Percentiles rank a stretch among this genome's conserved stretches.
phyloP scores from a whole-genome alignment of 2,797 vertebrate species.

The Cephalopachus bancanus region DNA sequence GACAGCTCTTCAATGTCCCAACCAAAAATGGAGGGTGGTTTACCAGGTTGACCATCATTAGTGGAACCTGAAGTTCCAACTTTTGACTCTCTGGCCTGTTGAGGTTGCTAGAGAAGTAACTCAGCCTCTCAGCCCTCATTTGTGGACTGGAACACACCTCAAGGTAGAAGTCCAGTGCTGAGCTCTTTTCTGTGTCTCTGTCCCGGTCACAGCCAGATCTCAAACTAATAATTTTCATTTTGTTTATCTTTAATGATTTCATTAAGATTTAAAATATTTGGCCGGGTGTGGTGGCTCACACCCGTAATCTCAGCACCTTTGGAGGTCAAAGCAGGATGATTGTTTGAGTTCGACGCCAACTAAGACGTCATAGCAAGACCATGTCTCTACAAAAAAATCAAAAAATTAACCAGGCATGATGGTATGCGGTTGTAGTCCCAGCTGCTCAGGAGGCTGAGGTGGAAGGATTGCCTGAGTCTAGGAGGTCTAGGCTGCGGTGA shows the following conservation, averaged over 20 bases:
- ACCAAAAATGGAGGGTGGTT: background rate
- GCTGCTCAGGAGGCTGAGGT: background rate
- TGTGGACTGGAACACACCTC: fast-evolving
- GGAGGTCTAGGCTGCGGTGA: background rate
- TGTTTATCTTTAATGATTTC: background rate
- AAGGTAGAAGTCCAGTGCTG: background rate
- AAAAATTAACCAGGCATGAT: background rate
- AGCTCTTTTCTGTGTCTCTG: background rate
- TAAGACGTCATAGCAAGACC: background rate
- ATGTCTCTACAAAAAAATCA: background rate
- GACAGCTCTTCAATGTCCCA: background rate
- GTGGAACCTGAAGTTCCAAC: background rate
- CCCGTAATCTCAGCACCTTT: background rate
- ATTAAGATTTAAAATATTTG: background rate
- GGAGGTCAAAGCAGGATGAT: background rate
- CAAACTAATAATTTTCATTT: background rate
- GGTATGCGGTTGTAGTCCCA: background rate
- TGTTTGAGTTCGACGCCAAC: background rate
- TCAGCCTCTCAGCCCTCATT: background rate
- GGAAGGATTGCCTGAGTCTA: background rate
- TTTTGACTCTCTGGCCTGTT: background rate
- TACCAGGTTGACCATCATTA: background rate
- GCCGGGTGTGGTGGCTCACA: background rate
- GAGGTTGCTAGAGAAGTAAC: background rate
- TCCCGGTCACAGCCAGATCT: background rate